phyloP scores from a whole-genome alignment of 2,113 vertebrate genomes.

The Fukomys damarensis region DNA sequence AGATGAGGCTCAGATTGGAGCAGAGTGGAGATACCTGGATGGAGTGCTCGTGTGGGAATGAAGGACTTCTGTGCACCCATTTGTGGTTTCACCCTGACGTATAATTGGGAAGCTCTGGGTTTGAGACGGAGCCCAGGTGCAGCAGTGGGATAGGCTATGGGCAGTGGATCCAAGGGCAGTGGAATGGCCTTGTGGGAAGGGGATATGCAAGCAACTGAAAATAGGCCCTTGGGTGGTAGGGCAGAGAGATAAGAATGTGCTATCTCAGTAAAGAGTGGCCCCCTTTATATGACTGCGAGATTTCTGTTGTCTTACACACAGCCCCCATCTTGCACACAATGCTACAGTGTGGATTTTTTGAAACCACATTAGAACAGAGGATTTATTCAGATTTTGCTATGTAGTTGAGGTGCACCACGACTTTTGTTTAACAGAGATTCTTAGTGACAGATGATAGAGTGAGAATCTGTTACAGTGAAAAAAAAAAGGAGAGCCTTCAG shows the following conservation, averaged over 20 bases:
- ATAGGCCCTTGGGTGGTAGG: background rate
- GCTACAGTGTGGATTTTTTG: background rate
- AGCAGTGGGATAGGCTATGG: background rate
- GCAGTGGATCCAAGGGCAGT: background rate
- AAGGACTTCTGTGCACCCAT: background rate
- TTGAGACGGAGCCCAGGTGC: background rate
- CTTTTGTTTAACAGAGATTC: conserved; percentile 8
- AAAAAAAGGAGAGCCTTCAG: background rate
- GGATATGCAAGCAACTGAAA: background rate
- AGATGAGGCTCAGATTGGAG: background rate
- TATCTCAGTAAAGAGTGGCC: background rate
- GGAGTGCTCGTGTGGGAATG: background rate
- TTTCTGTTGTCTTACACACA: conserved; percentile 12
- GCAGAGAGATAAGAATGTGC: background rate
- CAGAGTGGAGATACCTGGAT: background rate
- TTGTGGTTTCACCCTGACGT: background rate
- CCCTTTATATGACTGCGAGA: background rate
- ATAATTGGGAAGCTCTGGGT: background rate
- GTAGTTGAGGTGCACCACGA: background rate
- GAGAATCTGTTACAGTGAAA: background rate
- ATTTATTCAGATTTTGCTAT: background rate
- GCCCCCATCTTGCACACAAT: too few relatives aligned
- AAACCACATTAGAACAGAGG: background rate
- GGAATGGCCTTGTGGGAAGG: background rate
- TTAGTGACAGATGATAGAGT: background rate